Evolutionary conservation across 2,113 vertebrate species (phyloP), one percentile per base, ranked within the genome.

Genomic region (Otocyon megalotis): DNA sequence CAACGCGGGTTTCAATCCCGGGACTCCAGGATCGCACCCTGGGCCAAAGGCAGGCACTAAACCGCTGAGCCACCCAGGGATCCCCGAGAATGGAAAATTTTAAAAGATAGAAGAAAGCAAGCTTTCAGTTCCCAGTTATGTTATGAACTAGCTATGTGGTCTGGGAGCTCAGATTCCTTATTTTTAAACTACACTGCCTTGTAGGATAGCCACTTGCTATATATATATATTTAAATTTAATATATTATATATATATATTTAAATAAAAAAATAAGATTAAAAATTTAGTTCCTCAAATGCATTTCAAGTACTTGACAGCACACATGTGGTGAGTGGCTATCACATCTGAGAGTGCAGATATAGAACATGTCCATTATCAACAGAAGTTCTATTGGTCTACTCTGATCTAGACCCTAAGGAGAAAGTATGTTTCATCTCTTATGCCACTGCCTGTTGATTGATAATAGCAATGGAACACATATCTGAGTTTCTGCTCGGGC

Each of bases 191-290:
- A 7, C n/a, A 94, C 77, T 50, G 24, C 60, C 72, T 89, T 56
- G 28, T 32, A 28, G 54, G 37, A 48, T 50, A 79, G 69, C 53
- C 58, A 62, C 28, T 94, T 65, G 37, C n/a, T 60, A 60, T 22
- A 26, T 69, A 62, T 20, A 9, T 13, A n/a, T 91, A 79, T 90
- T 87, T 91, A 81, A 48, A 58, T 81, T 96, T 80, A 89, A 96
- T 6, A 58, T 87, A 67, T 43, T 60, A 65, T 22, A 22, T 63
- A 63, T 17, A 8, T 13, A n/a, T 88, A 82, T 90, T 87, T 91
- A 77, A 48, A 58, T 81, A 94, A 67, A 82, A 85, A 96, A 88
- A 85, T 77, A 89, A 77, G 35, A 35, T 63, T 43, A 65, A 79
- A 93, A 85, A 65, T 65, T 77, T 13, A 81, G 54, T 37, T 74